Evolutionary conservation across 2,113 vertebrate genomes (phyloP), one percentile per base, ranked within the genome.

Genomic region (Sinocyclocheilus anophthalmus): DNA sequence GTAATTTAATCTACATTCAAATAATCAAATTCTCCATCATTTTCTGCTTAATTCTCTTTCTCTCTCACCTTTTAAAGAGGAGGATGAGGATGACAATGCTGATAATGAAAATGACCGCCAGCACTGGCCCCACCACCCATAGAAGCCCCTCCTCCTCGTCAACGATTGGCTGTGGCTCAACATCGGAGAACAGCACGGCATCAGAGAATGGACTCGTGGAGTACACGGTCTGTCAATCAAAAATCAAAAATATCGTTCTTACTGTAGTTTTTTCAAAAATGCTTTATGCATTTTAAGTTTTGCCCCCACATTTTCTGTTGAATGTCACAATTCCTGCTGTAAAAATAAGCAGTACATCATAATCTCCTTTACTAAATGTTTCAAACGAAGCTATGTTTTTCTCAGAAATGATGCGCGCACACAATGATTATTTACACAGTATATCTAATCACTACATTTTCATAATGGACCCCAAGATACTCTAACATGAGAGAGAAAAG

Each of bases 71-170:
- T 94, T 99, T 99, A 92, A 99, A 99, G 82, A 99, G 97, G 67
- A 99, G 96, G 90, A 99, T 99, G 91, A 98, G 98, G 89, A 99
- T 99, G 92, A 99, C 98, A 88, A 99, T 99, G 93, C 98, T 99
- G 93, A 99, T 98, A 89, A 99, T 99, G 93, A 99, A 99, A 89
- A 99, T 97, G 86, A 99, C 98, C 1, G 98, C 98, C 82, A 99
- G 94, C 80, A 99, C 98, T 53, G 98, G 98, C 55, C 98, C 98
- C 84, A 99, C 98, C 81, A 99, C 98, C 98, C 97, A 99, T 87
- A 99, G 94, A 87, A 99, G 95, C 59, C 98, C 98, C 94, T 99
- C 98, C 88, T 99, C 98, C 91, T 99, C 98, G 42, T 99, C 98
- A 10, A 98, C 96, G 57, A 99, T 98, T 10, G 98, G 98, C 61